phyloP scores from a whole-genome alignment of 2,113 vertebrate genomes.

The Panthera tigris region DNA sequence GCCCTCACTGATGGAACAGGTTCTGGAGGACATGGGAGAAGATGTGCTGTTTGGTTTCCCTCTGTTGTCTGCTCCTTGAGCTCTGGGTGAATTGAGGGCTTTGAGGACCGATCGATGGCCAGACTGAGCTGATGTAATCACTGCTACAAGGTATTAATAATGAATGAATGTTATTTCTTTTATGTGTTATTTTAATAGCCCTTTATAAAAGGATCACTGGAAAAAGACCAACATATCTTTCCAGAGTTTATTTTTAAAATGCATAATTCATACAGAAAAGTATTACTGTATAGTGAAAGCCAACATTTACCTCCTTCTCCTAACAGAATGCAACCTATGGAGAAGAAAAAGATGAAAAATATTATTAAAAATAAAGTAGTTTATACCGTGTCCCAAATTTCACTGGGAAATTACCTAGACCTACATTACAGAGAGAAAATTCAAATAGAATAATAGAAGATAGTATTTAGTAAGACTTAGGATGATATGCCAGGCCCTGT shows the following conservation, averaged over 20 bases:
- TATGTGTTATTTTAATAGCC: slow-evolving; percentile 57
- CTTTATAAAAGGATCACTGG: slow-evolving; percentile 55
- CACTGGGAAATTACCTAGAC: background rate
- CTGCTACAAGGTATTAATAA: slow-evolving; percentile 58
- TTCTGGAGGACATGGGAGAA: background rate
- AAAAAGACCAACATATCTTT: slow-evolving; percentile 60
- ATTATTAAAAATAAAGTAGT: slow-evolving; percentile 19
- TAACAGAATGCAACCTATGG: background rate
- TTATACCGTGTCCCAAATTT: background rate
- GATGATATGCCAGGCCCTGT: background rate
- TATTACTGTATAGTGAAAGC: background rate
- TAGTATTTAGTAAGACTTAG: background rate
- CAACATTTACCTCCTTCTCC: slow-evolving; percentile 27
- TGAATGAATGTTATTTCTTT: slow-evolving; percentile 66
- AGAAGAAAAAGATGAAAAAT: background rate
- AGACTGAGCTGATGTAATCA: slow-evolving; percentile 68
- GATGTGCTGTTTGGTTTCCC: background rate
- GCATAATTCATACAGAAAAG: slow-evolving; percentile 68
- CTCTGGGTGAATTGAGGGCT: background rate
- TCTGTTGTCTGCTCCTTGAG: background rate
- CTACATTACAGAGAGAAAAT: background rate
- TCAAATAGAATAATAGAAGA: background rate
- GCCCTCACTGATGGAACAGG: background rate
- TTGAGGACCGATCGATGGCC: background rate
- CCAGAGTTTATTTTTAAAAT: slow-evolving; percentile 68